phyloP scores from a whole-genome alignment of 1,140 invertebrate species.

The Sitophilus oryzae region DNA sequence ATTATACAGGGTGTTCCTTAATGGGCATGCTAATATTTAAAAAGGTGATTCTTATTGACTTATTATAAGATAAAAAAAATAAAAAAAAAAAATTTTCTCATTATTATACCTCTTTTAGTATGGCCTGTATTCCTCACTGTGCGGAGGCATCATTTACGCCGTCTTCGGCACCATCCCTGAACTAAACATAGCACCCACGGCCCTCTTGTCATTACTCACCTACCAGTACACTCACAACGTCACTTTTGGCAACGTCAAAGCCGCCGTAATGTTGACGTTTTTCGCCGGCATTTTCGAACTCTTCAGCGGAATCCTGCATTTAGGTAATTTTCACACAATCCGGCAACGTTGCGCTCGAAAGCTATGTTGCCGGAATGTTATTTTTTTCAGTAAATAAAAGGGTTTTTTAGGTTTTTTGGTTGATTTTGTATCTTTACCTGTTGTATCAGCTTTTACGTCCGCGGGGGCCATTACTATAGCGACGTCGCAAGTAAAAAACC shows the following conservation, averaged over 20 bases:
- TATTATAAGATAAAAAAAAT: too few species aligned
- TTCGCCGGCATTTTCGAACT: conserved; percentile 62
- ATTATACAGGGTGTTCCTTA: too few species aligned
- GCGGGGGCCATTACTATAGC: conserved; percentile 81
- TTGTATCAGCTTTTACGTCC: conserved; percentile 81
- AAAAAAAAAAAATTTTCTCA: background rate
- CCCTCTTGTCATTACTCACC: conserved; percentile 67
- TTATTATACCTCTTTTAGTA: conserved; percentile 52
- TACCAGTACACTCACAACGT: conserved; percentile 55
- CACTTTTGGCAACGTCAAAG: conserved; percentile 48
- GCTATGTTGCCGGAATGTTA: conserved; percentile 1
- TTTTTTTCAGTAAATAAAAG: background rate
- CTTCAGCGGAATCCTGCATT: conserved; percentile 62
- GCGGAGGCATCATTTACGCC: conserved; percentile 76
- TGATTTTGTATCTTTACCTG: conserved; percentile 78
- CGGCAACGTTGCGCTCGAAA: too few species aligned
- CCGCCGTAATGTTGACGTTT: conserved; percentile 69
- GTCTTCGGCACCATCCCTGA: conserved; percentile 77
- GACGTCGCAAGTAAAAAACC: conserved; percentile 70
- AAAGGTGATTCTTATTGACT: too few species aligned
- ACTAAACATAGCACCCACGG: conserved; percentile 77
- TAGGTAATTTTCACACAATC: conserved; percentile 56
- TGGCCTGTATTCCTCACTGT: conserved; percentile 80
- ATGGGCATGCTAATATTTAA: too few species aligned
- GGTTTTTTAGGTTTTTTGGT: conserved; percentile 79